A percentile compares a stretch with the other conserved stretches of the same genome.
Conservation (phyloP, 2,113 vertebrate genomes). For the Antechinus flavipes region DNA sequence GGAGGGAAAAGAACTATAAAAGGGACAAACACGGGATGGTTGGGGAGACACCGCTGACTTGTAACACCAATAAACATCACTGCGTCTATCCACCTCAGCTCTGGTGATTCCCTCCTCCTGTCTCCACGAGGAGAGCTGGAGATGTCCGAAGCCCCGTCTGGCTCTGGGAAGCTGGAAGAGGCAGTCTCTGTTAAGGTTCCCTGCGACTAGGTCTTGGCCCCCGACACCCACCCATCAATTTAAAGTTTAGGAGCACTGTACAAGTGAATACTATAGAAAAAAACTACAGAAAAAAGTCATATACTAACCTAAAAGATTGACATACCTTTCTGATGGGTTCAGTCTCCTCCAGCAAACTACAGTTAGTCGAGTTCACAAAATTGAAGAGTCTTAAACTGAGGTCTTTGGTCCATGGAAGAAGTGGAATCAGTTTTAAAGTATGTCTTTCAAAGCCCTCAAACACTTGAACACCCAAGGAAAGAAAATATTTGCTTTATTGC, state of each 20-base stretch:
- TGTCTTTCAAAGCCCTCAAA: background rate
- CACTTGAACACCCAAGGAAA: background rate
- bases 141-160: too few species aligned
- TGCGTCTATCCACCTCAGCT: too few species aligned
- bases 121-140: too few species aligned
- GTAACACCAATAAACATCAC: too few species aligned
- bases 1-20: too few species aligned
- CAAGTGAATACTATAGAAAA: background rate
- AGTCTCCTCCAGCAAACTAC: background rate
- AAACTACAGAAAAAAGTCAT: background rate
- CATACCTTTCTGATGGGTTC: background rate
- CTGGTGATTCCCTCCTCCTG: too few species aligned
- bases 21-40: too few species aligned
- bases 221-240: background rate
- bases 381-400: background rate
- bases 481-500: background rate
- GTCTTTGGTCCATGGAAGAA: background rate
- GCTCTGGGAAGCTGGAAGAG: too few species aligned
- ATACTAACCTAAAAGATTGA: too few species aligned
- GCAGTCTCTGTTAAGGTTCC: too few species aligned
- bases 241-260: background rate
- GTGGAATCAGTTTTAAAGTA: background rate
- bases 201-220: too few species aligned
- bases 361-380: background rate
- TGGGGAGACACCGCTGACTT: too few species aligned